These are phyloP conservation scores for Anastrepha obliqua DNA, from an alignment of 1,140 invertebrate species.

Conservation along the genomic window DNA sequence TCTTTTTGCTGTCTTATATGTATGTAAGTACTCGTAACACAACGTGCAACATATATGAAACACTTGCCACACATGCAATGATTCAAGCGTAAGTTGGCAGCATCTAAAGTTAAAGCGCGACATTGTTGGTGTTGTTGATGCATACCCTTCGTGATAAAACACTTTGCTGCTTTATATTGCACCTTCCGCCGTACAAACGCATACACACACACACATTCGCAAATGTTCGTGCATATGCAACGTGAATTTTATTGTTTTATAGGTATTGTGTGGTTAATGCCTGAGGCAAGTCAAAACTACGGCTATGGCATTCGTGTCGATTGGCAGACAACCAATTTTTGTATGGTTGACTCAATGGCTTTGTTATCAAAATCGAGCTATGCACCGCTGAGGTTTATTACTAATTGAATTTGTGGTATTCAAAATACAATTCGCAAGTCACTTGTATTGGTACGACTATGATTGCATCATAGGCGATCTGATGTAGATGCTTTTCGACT, in stretches of 20 bases:
- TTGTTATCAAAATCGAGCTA: constrained; percentile 30
- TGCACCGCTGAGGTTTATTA: constrained; percentile 28
- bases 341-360: constrained; percentile 21
- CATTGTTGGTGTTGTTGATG: neutral
- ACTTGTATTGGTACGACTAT: too few relatives aligned
- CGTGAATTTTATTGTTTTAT: constrained; percentile 10
- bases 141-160: neutral
- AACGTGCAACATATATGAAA: neutral
- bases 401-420: constrained; percentile 49
- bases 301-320: neutral
- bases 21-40: neutral
- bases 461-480: too few relatives aligned
- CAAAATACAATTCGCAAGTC: neutral
- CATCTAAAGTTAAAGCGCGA: constrained; percentile 3
- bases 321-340: neutral
- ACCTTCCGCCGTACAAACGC: neutral
- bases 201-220: neutral
- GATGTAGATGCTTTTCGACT: too few relatives aligned
- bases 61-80: constrained; percentile 1
- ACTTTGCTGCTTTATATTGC: constrained; percentile 24
- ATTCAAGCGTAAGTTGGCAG: constrained; percentile 41
- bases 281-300: neutral
- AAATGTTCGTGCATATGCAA: neutral
- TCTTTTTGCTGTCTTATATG: neutral
- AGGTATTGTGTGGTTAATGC: neutral